Evolutionary conservation across 2,113 vertebrate genomes (phyloP).

Genomic region (Ciconia stormi): DNA sequence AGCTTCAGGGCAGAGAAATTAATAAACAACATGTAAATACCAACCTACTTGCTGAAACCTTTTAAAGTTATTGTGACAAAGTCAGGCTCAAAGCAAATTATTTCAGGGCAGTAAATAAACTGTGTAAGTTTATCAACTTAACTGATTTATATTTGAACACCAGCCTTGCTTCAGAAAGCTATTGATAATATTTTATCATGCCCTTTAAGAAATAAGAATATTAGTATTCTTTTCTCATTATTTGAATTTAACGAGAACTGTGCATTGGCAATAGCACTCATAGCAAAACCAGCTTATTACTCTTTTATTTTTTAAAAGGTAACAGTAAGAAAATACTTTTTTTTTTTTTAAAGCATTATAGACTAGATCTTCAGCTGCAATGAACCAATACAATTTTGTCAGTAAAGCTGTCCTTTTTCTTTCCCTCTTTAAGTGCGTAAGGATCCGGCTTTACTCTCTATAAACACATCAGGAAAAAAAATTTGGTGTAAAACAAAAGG

Average conservation of each 20-base stretch:
- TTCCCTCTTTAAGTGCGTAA: not conserved
- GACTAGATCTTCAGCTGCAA: not conserved
- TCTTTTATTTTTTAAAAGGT: not conserved
- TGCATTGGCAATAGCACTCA: not conserved
- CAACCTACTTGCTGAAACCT: not conserved
- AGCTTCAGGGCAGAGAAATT: slow-evolving; percentile 4
- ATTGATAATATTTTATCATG: not conserved
- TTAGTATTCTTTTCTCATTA: not conserved
- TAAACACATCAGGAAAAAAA: not conserved
- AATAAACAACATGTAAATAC: not conserved
- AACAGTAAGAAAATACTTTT: not conserved
- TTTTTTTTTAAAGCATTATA: not conserved
- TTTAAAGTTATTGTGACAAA: not conserved
- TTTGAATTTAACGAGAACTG: not conserved
- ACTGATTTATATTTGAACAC: not conserved
- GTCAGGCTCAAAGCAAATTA: not conserved
- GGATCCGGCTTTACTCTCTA: not conserved
- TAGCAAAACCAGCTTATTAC: not conserved
- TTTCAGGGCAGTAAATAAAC: not conserved
- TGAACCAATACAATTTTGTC: not conserved
- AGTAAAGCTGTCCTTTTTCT: not conserved
- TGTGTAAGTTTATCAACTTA: not conserved
- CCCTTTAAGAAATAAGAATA: not conserved
- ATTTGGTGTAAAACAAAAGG: not conserved
- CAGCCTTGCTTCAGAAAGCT: not conserved